Evolutionary conservation across 2,797 vertebrate species (phyloP).

Genomic region (Gymnothorax reevesii): DNA sequence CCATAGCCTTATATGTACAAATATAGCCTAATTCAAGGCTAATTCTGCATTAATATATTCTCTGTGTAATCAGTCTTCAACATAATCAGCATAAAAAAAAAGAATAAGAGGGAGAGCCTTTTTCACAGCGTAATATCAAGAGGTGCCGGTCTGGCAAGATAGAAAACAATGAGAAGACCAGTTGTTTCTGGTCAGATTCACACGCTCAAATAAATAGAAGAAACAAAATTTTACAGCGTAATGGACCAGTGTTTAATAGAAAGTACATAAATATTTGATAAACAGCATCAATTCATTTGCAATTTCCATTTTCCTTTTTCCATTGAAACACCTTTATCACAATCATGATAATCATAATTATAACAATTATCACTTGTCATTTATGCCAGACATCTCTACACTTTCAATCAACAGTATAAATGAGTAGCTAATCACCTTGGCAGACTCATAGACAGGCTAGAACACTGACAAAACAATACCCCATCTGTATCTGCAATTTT

Average conservation of each 20-base stretch:
- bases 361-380: background rate
- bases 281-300: too few relatives aligned
- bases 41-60: background rate
- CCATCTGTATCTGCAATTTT: background rate
- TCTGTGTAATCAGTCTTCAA: background rate
- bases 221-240: too few relatives aligned
- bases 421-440: background rate
- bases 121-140: too few relatives aligned
- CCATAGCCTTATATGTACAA: background rate
- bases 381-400: background rate
- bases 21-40: too few relatives aligned
- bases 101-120: too few relatives aligned
- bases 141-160: too few relatives aligned
- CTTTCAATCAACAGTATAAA: background rate
- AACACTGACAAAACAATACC: background rate
- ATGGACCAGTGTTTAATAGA: too few relatives aligned
- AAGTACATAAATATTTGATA: too few relatives aligned
- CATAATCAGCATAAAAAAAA: background rate
- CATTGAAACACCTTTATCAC: background rate
- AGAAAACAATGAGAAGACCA: too few relatives aligned
- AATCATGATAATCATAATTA: background rate
- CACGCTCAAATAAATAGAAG: too few relatives aligned
- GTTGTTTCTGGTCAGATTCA: too few relatives aligned
- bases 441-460: background rate
- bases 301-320: background rate